Evolutionary conservation across 35 echinoderm and acorn worm genomes (phyloP).

Genomic region (Chiridota heheva): DNA sequence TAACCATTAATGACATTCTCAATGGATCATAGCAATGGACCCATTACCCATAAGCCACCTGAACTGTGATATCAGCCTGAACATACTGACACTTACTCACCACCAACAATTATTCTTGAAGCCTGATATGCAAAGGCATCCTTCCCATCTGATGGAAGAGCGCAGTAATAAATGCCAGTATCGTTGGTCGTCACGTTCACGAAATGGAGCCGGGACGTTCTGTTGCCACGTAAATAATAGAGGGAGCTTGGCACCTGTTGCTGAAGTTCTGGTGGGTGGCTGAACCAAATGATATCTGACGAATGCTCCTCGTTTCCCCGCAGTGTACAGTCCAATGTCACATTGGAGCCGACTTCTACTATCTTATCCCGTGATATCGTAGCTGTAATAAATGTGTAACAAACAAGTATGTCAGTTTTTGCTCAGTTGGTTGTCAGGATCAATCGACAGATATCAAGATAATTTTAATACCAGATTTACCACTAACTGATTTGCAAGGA

Average conservation of each 20-base stretch:
- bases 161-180: slow-evolving; percentile 27
- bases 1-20: no score
- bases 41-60: no score
- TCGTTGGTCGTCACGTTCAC: slow-evolving; percentile 6
- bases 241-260: background rate
- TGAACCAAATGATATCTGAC: slow-evolving; percentile 6
- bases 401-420: background rate
- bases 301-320: background rate
- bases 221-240: slow-evolving; percentile 1
- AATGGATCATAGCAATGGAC: no score
- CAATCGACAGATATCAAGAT: no score
- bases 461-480: no score
- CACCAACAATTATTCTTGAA: slow-evolving; percentile 1
- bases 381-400: background rate
- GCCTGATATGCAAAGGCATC: background rate
- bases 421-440: no score
- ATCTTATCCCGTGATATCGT: slow-evolving; percentile 20
- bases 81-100: background rate
- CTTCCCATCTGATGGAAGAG: slow-evolving; percentile 35
- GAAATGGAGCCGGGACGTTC: background rate
- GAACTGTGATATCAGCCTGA: no score
- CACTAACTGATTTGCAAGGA: no score
- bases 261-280: slow-evolving; percentile 17
- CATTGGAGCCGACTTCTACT: background rate
- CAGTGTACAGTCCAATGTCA: background rate